Base-by-base conservation (phyloP, 2,797 vertebrate genomes). In the Coccyzus lansbergi region DNA sequence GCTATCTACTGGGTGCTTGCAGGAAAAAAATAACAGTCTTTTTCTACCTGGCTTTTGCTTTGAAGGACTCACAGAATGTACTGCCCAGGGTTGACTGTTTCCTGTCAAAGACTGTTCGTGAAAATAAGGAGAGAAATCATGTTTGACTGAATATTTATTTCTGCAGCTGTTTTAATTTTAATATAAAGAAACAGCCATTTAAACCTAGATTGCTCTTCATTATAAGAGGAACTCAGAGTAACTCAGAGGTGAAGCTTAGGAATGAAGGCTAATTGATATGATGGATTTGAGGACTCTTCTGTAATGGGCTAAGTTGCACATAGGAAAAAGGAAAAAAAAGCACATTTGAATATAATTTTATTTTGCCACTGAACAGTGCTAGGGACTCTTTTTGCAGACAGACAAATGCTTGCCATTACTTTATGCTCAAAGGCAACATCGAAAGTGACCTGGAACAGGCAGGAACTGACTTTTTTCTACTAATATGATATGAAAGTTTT, bases 401-500 rank as follows among this genome's bases (percentile, higher is more conserved):
- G 96, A 94, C 93, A 97, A 96, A 95, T 78, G 85, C 87, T 96
- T 93, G 91, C 92, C 92, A 82, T 88, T 94, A 83, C 82, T 88
- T 69, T 92, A 60, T 44, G 67, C 93, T 97, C 79, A 94, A 62
- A 95, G 95, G 95, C 94, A 95, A 80, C 85, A 79, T 92, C 97
- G 97, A 97, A 96, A 96, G 75, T 95, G 96, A 97, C 95, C 97
- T 94, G 94, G 77, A 95, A 91, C 89, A 97, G 92, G 96, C 94
- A 97, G 92, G 93, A 97, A 92, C 92, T 95, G 94, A 96, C 90
- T 96, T 96, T 97, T 96, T 86, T 83, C 80, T 96, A 67, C 91
- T 97, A 97, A 97, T 96, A 86, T 55, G 92, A 96, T 96, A 96
- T 97, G 97, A 97, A 98, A 97, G 97, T 97, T 98, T 97, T 96